Evolutionary conservation across 2,113 vertebrate species (phyloP).

Genomic region (Camarhynchus parvulus): DNA sequence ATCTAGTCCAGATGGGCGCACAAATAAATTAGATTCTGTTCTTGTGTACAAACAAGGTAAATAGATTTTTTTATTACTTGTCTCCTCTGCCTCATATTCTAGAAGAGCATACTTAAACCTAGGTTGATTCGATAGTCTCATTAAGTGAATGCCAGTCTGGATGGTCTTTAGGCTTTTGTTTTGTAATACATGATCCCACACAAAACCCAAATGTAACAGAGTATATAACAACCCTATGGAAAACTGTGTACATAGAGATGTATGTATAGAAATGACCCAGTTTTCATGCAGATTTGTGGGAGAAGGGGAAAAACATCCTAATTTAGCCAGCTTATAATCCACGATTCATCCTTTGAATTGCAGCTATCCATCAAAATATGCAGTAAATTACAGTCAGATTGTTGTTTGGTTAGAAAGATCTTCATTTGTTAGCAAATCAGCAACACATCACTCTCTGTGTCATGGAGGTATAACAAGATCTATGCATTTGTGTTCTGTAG

Average conservation of each 20-base stretch:
- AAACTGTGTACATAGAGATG: background rate
- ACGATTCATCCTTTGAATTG: background rate
- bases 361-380: background rate
- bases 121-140: background rate
- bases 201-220: background rate
- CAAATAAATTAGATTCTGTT: constrained; percentile 62
- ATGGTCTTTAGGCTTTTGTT: background rate
- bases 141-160: background rate
- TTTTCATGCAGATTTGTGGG: background rate
- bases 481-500: background rate
- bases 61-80: constrained; percentile 31
- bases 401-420: background rate
- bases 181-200: background rate
- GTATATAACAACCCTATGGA: background rate
- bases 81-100: background rate
- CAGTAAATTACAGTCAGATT: background rate
- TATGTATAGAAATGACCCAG: background rate
- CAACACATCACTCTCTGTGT: background rate
- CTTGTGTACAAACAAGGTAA: constrained; percentile 47
- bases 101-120: background rate
- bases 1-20: constrained; percentile 53
- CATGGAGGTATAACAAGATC: background rate
- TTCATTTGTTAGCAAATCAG: background rate
- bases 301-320: background rate
- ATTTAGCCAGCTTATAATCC: background rate